These are phyloP conservation scores for Ganaspis brasiliensis DNA, from an alignment of 2,888 invertebrate genomes.

Conservation along the genomic window DNA sequence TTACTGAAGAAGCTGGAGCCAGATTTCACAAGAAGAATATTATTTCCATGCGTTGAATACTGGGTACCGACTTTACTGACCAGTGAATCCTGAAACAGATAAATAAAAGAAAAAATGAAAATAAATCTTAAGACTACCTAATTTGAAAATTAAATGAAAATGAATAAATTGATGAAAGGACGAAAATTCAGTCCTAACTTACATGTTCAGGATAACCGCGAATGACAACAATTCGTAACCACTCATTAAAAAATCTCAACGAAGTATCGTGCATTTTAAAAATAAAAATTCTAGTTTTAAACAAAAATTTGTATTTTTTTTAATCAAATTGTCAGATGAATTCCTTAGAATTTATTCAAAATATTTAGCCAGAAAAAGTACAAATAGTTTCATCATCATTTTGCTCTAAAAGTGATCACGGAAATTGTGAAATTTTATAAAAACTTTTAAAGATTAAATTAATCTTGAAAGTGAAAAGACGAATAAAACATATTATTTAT, in stretches of 20 bases:
- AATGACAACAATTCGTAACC: constrained; percentile 74
- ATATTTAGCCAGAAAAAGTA: too few species aligned
- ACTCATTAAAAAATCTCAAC: constrained; percentile 70
- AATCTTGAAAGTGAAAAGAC: constrained; percentile 40
- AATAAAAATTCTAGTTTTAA: constrained; percentile 35
- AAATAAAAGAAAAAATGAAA: not conserved
- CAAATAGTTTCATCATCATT: too few species aligned
- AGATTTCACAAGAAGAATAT: constrained; percentile 83
- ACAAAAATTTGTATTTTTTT: too few species aligned
- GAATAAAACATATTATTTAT: constrained; percentile 8
- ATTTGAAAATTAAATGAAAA: not conserved
- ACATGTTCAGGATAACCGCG: constrained; percentile 72
- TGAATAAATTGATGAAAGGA: too few species aligned
- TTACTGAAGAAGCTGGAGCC: constrained; percentile 81
- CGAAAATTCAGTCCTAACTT: too few species aligned
- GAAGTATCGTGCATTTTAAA: constrained; percentile 71
- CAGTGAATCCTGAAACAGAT: constrained; percentile 83
- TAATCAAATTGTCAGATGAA: too few species aligned
- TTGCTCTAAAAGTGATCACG: too few species aligned
- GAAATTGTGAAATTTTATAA: too few species aligned
- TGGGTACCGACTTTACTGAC: constrained; percentile 81
- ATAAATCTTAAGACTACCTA: not conserved
- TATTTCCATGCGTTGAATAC: constrained; percentile 82
- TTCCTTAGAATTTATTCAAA: too few species aligned
- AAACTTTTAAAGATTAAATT: constrained; percentile 44